A percentile compares a stretch with the other conserved stretches of the same genome.
These are phyloP conservation scores for Egretta garzetta DNA, from an alignment of 2,113 vertebrate genomes.

Conservation along the genomic window DNA sequence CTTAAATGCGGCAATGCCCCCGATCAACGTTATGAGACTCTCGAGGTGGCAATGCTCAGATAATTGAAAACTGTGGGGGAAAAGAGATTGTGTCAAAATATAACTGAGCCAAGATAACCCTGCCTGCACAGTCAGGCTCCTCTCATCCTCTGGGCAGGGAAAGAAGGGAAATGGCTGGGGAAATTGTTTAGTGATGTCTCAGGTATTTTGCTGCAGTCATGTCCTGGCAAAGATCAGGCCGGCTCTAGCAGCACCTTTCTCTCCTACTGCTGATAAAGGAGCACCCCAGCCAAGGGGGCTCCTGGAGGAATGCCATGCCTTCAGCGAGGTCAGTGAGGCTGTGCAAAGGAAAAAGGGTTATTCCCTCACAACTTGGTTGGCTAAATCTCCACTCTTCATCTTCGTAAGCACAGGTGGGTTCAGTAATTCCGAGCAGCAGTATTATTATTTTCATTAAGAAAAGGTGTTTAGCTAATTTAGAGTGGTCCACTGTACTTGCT, in stretches of 20 bases:
- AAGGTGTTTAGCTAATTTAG: neutral
- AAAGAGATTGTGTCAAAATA: neutral
- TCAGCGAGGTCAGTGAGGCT: neutral
- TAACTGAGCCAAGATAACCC: neutral
- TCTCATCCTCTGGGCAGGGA: neutral
- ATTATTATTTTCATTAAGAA: neutral
- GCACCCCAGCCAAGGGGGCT: neutral
- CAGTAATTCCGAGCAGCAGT: neutral
- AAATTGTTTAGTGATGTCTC: neutral
- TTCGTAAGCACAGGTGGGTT: neutral
- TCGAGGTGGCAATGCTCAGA: neutral
- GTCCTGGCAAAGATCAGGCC: neutral
- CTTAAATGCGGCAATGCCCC: neutral
- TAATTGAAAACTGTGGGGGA: neutral
- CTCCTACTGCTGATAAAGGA: neutral
- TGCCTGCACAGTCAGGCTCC: neutral
- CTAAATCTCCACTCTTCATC: neutral
- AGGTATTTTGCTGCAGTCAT: neutral
- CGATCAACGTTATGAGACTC: neutral
- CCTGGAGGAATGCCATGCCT: neutral
- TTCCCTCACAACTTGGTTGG: neutral
- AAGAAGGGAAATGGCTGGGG: neutral
- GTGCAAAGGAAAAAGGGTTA: neutral
- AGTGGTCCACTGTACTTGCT: neutral
- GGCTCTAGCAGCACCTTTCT: neutral